A percentile compares a stretch with the other conserved stretches of the same genome.
These are phyloP conservation scores for Neodiprion lecontei DNA, from an alignment of 1,140 invertebrate species.

Conservation along the genomic window DNA sequence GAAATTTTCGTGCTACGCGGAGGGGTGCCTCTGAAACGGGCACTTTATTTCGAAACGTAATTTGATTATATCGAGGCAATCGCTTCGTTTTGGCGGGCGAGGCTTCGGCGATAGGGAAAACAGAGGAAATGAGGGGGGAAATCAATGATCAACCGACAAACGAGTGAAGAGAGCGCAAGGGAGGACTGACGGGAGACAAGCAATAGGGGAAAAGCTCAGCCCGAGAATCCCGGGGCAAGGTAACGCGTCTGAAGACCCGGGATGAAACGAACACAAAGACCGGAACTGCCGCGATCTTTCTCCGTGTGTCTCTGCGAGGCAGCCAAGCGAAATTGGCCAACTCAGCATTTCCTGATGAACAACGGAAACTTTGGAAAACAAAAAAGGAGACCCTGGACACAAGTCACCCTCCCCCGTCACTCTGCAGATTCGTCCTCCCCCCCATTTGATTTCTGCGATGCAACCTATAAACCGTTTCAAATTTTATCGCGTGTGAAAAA, in stretches of 20 bases:
- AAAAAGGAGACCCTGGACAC: not conserved
- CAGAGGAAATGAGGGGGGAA: conserved; percentile 9
- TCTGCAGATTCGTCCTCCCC: too few species aligned
- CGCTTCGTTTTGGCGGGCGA: not conserved
- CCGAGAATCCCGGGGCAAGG: not conserved
- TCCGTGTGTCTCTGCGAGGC: not conserved
- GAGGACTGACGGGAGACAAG: not conserved
- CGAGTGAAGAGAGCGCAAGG: not conserved
- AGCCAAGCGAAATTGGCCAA: not conserved
- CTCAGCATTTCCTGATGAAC: not conserved
- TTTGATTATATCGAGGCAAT: conserved; percentile 21
- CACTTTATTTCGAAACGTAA: conserved; percentile 25
- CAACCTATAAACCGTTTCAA: too few species aligned
- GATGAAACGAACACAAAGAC: not conserved
- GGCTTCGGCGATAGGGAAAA: not conserved
- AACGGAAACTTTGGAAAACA: not conserved
- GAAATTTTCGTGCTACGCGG: not conserved
- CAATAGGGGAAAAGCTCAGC: not conserved
- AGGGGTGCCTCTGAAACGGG: conserved; percentile 6
- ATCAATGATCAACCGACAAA: conserved; percentile 12
- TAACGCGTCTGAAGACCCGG: not conserved
- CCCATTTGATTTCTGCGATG: too few species aligned
- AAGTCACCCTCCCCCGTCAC: too few species aligned
- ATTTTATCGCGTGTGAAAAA: too few species aligned
- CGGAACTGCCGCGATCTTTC: too few species aligned